Percentiles rank a stretch among this genome's conserved stretches.
These are phyloP conservation scores for Archivesica marissinica DNA, from an alignment of 1,140 invertebrate genomes.

Conservation along the genomic window DNA sequence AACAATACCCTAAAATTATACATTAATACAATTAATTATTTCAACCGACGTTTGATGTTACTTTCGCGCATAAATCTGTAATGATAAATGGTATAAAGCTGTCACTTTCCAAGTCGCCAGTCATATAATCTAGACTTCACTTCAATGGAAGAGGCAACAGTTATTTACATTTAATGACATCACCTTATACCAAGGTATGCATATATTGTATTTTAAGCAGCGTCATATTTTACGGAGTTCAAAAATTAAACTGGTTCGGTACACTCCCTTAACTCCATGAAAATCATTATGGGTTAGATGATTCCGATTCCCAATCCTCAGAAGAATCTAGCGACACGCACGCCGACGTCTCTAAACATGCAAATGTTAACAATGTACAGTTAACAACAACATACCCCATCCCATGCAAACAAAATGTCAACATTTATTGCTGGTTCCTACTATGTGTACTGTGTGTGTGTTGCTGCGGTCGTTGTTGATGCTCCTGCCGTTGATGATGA, in stretches of 20 bases:
- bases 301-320: too few species aligned
- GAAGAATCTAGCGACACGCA: too few species aligned
- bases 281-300: too few species aligned
- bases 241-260: neutral
- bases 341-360: too few species aligned
- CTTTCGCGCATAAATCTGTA: slow-evolving; percentile 39
- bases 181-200: slow-evolving; percentile 26
- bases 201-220: slow-evolving; percentile 29
- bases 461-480: neutral
- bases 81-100: slow-evolving; percentile 52
- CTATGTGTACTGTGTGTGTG: too few species aligned
- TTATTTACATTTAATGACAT: slow-evolving; percentile 29
- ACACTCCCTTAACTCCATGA: too few species aligned
- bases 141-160: slow-evolving; percentile 12
- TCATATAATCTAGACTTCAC: slow-evolving; percentile 9
- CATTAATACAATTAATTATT: slow-evolving; percentile 47
- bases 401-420: too few species aligned
- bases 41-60: slow-evolving; percentile 43
- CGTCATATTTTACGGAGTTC: neutral
- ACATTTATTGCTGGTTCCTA: too few species aligned
- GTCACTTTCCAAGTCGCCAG: slow-evolving; percentile 41
- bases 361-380: too few species aligned
- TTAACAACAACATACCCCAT: too few species aligned
- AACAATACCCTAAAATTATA: slow-evolving; percentile 38
- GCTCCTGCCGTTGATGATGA: neutral